Conservation (phyloP, 1,140 invertebrate species). For the Cylas formicarius region DNA sequence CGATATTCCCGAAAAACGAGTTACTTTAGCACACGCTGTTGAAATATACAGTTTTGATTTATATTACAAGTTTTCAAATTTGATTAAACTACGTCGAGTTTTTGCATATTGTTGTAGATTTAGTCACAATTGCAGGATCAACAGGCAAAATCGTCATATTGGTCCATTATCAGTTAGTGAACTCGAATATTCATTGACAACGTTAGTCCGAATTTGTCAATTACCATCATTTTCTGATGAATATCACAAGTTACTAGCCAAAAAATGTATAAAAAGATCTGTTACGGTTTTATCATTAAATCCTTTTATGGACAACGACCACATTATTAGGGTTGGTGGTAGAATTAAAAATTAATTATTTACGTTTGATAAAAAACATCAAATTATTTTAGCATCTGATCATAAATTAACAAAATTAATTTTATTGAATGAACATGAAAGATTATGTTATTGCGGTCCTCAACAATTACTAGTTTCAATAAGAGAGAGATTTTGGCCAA, state of each 20-base stretch:
- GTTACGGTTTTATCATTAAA: conserved; percentile 10
- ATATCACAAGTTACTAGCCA: not conserved
- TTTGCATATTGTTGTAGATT: conserved; percentile 6
- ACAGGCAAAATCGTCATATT: not conserved
- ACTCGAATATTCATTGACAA: conserved; percentile 3
- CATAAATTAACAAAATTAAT: conserved; percentile 18
- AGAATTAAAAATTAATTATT: conserved; percentile 8
- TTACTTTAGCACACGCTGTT: not conserved
- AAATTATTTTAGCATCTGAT: conserved; percentile 13
- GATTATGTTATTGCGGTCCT: conserved; percentile 28
- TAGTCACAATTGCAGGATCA: conserved; percentile 1
- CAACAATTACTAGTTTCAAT: conserved; percentile 19
- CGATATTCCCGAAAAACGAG: not conserved
- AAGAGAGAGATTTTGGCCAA: conserved; percentile 27
- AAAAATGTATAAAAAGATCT: conserved; percentile 3
- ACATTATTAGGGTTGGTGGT: conserved; percentile 21
- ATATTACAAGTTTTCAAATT: conserved; percentile 10
- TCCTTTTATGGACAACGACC: conserved; percentile 19
- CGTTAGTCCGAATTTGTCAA: conserved; percentile 6
- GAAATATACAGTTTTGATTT: too few relatives aligned
- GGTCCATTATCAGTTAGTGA: conserved; percentile 7
- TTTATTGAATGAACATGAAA: conserved; percentile 29
- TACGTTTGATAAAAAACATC: conserved; percentile 18
- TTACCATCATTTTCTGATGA: conserved; percentile 2
- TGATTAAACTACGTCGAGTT: conserved; percentile 12